These are phyloP conservation scores for Eurosta solidaginis DNA, from an alignment of 1,140 invertebrate genomes.

Conservation along the genomic window DNA sequence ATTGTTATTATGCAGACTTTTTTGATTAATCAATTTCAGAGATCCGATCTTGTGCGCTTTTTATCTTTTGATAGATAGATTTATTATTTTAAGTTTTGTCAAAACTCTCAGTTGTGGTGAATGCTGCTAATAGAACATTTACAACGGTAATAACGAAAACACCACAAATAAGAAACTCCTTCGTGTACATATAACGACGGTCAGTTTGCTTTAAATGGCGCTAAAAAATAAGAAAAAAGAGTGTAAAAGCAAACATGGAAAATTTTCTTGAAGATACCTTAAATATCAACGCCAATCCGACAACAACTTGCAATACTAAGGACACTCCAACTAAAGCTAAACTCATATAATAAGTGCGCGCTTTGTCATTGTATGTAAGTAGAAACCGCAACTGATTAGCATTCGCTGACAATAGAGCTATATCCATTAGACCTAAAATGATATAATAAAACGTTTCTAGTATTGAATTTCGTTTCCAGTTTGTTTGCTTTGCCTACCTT, in stretches of 20 bases:
- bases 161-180: conserved; percentile 68
- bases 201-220: conserved; percentile 42
- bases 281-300: conserved; percentile 69
- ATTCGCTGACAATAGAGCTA: conserved; percentile 74
- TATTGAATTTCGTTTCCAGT: neutral
- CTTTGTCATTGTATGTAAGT: conserved; percentile 64
- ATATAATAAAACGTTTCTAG: neutral
- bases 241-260: neutral
- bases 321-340: conserved; percentile 65
- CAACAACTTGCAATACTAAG: conserved; percentile 66
- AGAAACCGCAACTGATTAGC: conserved; percentile 77
- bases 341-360: conserved; percentile 64
- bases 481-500: neutral
- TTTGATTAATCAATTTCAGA: neutral
- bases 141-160: conserved; percentile 71
- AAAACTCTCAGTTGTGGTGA: conserved; percentile 62
- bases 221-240: conserved; percentile 34
- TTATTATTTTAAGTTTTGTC: neutral
- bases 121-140: conserved; percentile 71
- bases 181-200: conserved; percentile 59
- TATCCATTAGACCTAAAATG: conserved; percentile 68
- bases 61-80: neutral
- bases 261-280: conserved; percentile 58
- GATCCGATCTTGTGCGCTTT: neutral
- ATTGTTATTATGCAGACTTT: too few species aligned